A percentile compares a stretch with the other conserved stretches of the same genome.
Conservation (phyloP, 2,797 vertebrate genomes). For the Hemibagrus guttatus region DNA sequence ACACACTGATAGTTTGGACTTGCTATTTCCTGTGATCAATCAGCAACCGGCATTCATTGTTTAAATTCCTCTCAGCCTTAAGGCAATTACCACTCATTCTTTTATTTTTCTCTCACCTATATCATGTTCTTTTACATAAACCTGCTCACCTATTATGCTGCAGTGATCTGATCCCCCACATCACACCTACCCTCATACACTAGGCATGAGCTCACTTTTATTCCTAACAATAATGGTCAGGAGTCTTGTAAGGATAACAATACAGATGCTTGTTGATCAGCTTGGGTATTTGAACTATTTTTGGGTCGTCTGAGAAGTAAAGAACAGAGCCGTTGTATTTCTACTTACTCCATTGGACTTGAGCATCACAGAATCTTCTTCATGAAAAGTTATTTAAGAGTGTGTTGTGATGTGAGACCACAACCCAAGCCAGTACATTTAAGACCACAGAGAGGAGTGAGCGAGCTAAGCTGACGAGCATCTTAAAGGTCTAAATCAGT, state of each 20-base stretch:
- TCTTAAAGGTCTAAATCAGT: neutral
- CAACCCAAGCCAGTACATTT: neutral
- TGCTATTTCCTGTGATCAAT: constrained; percentile 11
- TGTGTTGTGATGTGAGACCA: neutral
- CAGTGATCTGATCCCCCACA: constrained; percentile 8
- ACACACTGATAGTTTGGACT: neutral
- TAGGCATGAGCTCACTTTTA: neutral
- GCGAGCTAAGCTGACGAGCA: neutral
- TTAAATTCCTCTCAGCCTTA: constrained; percentile 19
- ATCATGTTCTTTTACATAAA: constrained; percentile 26
- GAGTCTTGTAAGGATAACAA: neutral
- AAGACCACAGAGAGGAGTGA: neutral
- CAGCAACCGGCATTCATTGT: neutral
- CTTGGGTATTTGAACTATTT: neutral
- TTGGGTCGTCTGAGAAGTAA: neutral
- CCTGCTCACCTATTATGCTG: neutral
- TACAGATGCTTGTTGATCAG: constrained; percentile 10
- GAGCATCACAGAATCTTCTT: neutral
- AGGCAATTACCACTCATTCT: constrained; percentile 12
- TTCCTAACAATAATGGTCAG: neutral
- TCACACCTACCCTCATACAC: constrained; percentile 3
- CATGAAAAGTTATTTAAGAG: neutral
- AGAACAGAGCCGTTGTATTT: neutral
- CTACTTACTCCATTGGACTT: neutral
- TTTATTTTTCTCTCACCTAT: constrained; percentile 37